Evolutionary conservation across 2,113 vertebrate genomes (phyloP), one percentile per base, ranked within the genome.

Genomic region (Clarias macrocephalus): DNA sequence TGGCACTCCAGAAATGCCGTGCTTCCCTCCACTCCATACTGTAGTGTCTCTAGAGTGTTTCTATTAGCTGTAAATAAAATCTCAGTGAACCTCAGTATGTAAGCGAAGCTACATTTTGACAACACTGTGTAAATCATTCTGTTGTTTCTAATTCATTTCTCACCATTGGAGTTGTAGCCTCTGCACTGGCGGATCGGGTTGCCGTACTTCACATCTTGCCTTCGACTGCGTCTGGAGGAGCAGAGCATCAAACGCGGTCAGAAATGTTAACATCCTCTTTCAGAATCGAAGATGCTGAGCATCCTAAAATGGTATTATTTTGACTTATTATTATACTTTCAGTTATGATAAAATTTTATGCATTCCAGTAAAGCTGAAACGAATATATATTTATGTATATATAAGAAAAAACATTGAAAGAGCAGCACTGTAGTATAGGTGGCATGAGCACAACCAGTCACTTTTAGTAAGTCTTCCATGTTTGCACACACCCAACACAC

Each of bases 1-100:
- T 98, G 98, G 91, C 98, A 99, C 91, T 99, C 98, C 72, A 99
- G 94, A 91, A 99, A 99, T 4, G 98, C 96, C 0, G 98, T 97
- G 73, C 98, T 99, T 85, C 97, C 98, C 19, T 97, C 98, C 88
- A 99, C 98, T 0, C 98, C 98, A 0, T 99, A 99, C 93, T 99
- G 98, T 82, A 97, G 95, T 0, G 95, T 94, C 93, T 99, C 97
- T 92, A 98, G 92, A 0, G 95, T 91, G 1, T 98, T 99, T 95
- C 97, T 99, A 94, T 97, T 99, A 84, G 95, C 98, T 99, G 91
- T 68, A 76, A 82, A 16, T 25, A 28, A 66, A 83, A n/a, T 33
- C 28, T 66, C 8, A 83, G 3, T 62, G 80, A 33, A 85, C 30
- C 23, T 23, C 1, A 33, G 30, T 25, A 19, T 62, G 19, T 37